A percentile compares a stretch with the other conserved stretches of the same genome.
phyloP scores from a whole-genome alignment of 2,113 vertebrate species.

The Sceloporus tristichus region DNA sequence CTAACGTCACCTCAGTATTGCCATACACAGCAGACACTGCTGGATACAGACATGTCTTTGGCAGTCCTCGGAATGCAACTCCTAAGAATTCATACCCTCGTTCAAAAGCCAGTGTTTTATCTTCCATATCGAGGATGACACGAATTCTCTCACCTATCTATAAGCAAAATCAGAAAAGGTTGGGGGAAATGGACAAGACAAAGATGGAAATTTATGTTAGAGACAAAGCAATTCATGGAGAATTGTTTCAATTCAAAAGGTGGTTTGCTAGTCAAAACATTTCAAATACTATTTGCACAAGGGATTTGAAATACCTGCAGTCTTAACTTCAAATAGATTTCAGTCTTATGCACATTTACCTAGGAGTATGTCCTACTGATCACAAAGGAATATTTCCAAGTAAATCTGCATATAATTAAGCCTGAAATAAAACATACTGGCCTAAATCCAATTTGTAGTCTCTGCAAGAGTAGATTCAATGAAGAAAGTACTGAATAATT shows the following conservation, averaged over 20 bases:
- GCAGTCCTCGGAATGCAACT: conserved; percentile 96
- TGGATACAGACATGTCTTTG: conserved; percentile 96
- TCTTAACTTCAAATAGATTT: not conserved
- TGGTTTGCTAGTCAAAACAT: too few relatives aligned
- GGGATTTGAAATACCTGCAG: not conserved
- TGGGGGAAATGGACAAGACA: not conserved
- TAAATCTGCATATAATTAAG: not conserved
- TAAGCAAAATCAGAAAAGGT: conserved; percentile 60
- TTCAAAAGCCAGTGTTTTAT: conserved; percentile 98
- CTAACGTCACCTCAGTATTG: conserved; percentile 99
- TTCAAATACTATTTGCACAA: not conserved
- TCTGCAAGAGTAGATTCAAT: too few relatives aligned
- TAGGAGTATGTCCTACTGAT: not conserved
- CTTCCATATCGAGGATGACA: conserved; percentile 99
- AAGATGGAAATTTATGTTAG: not conserved
- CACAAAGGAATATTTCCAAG: not conserved
- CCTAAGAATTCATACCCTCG: conserved; percentile 98
- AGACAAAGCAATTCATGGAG: not conserved
- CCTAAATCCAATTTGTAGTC: too few relatives aligned
- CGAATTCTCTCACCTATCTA: conserved; percentile 99
- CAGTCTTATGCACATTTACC: not conserved
- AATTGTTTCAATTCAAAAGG: too few relatives aligned
- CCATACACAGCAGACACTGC: conserved; percentile 98
- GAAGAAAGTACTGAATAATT: too few relatives aligned
- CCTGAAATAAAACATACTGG: not conserved